Base-by-base conservation (phyloP, 2,797 vertebrate genomes). In the Epinephelus malabaricus region DNA sequence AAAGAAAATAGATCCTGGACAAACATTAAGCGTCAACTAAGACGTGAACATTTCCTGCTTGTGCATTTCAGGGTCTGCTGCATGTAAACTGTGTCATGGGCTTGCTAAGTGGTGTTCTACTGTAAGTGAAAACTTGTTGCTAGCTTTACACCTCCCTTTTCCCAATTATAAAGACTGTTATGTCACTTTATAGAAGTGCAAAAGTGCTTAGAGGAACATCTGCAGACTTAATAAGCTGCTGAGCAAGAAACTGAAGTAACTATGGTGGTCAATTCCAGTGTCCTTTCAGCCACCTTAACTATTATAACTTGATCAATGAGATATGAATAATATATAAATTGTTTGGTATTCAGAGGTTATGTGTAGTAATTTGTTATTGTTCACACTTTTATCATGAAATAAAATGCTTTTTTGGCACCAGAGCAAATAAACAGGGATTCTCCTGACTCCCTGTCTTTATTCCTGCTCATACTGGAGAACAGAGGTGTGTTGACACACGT, bases 401-500 rank as follows among this genome's bases (percentile, higher is more conserved):
- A 4, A 3, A 1, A 61, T 25, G 50, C 3, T 6, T 49, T 58
- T 23, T 15, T 3, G 2, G 2, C 23, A 54, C 51, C 17, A 15
- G 12, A 75, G 49, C 34, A 56, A 66, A 30, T 64, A 12, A 19
- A 25, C 12, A 45, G 11, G 14, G 46, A 19, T 54, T 64, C 4
- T 60, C 19, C 13, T 66, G 18, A 71, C 50, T 55, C 3, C 45
- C n/a, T 17, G 27, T 34, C 45, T 40, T 60, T 43, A 15, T 12
- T 69, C 46, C 14, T 30, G 34, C n/a, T 68, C 4, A 0, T 7
- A 9, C 8, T 71, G 15, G 21, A 66, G 14, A 17, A 23, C 5
- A 60, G 23, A 83, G 69, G 55, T 86, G 85, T 83, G 73, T 50
- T 70, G 73, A 78, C 27, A 71, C 67, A 73, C 5, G 14, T 75